phyloP scores from a whole-genome alignment of 2,888 invertebrate genomes.

The Drosophila demipolita region DNA sequence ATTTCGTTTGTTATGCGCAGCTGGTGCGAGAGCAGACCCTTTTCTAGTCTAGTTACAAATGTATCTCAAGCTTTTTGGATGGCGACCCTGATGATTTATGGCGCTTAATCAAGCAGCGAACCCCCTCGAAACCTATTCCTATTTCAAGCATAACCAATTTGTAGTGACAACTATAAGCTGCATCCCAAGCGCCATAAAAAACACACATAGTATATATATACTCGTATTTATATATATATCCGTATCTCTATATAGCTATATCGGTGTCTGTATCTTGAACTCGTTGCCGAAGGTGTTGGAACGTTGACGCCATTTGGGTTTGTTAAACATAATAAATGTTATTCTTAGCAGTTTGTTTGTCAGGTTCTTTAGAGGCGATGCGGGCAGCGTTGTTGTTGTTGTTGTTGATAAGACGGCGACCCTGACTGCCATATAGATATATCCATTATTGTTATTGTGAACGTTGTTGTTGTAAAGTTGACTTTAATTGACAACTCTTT shows the following conservation, averaged over 20 bases:
- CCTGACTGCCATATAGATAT: constrained; percentile 50
- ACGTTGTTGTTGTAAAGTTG: constrained; percentile 52
- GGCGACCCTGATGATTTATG: constrained; percentile 70
- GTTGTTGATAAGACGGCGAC: constrained; percentile 40
- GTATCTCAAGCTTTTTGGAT: constrained; percentile 41
- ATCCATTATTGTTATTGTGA: constrained; percentile 53
- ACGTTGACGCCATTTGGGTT: constrained; percentile 73
- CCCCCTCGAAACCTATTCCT: constrained; percentile 26
- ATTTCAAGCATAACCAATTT: constrained; percentile 65
- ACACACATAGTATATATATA: constrained; percentile 17
- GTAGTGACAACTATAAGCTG: constrained; percentile 79
- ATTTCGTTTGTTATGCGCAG: constrained; percentile 50
- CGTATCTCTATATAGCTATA: constrained; percentile 34
- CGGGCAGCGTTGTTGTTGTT: constrained; percentile 30
- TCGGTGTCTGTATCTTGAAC: constrained; percentile 43
- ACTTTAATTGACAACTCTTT: constrained; percentile 79
- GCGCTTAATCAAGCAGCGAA: constrained; percentile 67
- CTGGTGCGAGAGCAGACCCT: constrained; percentile 50
- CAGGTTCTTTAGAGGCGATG: constrained; percentile 52
- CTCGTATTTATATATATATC: constrained; percentile 9
- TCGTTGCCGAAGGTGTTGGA: constrained; percentile 54
- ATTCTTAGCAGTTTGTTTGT: constrained; percentile 58
- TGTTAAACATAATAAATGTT: constrained; percentile 81
- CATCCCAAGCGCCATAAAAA: constrained; percentile 71
- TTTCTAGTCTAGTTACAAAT: constrained; percentile 62